Evolutionary conservation across 2,888 invertebrate species (phyloP).

Genomic region (Dolichopus griseipennis): DNA sequence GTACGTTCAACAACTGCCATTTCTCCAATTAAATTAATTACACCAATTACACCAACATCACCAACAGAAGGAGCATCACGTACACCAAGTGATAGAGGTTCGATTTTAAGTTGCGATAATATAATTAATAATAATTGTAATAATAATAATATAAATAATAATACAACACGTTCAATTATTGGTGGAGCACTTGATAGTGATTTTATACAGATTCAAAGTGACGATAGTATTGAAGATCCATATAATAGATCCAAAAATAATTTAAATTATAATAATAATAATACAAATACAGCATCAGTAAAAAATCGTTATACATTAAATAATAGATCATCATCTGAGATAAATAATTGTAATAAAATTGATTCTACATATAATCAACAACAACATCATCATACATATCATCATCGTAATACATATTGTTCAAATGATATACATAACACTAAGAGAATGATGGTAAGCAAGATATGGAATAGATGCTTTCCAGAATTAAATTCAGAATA

Average conservation of each 20-base stretch:
- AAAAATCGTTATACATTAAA: not conserved
- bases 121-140: too few relatives aligned
- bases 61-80: not conserved
- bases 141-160: not conserved
- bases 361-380: not conserved
- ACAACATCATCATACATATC: not conserved
- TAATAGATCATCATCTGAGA: not conserved
- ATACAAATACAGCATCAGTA: not conserved
- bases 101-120: not conserved
- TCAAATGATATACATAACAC: not conserved
- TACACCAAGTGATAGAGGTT: not conserved
- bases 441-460: slow-evolving; percentile 43
- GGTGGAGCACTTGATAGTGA: not conserved
- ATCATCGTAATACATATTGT: not conserved
- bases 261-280: not conserved
- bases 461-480: slow-evolving; percentile 44
- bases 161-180: not conserved
- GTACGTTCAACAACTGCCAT: slow-evolving; percentile 6
- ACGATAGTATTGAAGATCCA: slow-evolving; percentile 6
- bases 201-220: slow-evolving; percentile 6
- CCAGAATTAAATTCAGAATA: slow-evolving; percentile 42
- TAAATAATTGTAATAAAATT: not conserved
- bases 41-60: not conserved
- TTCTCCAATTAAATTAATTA: slow-evolving; percentile 4
- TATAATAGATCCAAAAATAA: not conserved